phyloP scores from a whole-genome alignment of 1,140 invertebrate genomes.

The Tigriopus japonicus region DNA sequence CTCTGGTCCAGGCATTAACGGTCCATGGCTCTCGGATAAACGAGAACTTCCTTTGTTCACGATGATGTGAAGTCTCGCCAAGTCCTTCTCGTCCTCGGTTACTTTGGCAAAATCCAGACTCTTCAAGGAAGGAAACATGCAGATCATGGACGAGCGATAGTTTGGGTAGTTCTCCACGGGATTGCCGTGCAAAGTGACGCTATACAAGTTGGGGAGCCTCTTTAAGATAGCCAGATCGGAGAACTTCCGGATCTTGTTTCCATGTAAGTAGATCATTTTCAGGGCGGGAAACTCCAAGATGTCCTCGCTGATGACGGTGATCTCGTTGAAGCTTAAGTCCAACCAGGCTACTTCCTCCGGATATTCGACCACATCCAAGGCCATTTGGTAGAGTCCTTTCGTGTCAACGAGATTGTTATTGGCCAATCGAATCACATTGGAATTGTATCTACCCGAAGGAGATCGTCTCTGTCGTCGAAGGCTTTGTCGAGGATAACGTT shows the following conservation, averaged over 20 bases:
- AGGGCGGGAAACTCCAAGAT: constrained; percentile 20
- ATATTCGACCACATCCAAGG: constrained; percentile 1
- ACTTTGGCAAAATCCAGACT: constrained; percentile 22
- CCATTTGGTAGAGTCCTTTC: background rate
- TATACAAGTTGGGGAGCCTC: constrained; percentile 18
- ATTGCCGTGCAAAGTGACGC: constrained; percentile 22
- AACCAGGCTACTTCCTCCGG: constrained; percentile 18
- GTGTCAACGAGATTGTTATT: constrained; percentile 9
- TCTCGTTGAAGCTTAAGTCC: constrained; percentile 21
- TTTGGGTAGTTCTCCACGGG: constrained; percentile 20
- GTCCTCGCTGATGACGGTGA: constrained; percentile 18
- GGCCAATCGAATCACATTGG: constrained; percentile 9
- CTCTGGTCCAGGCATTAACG: too few species aligned
- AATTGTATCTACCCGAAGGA: constrained; percentile 10
- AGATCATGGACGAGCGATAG: constrained; percentile 19
- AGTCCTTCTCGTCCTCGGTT: constrained; percentile 19
- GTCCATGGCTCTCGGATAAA: too few species aligned
- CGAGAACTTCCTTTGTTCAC: background rate
- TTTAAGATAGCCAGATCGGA: constrained; percentile 15
- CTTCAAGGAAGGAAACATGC: constrained; percentile 17
- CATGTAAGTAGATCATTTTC: constrained; percentile 23
- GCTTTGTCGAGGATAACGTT: constrained; percentile 1
- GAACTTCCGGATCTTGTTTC: constrained; percentile 20
- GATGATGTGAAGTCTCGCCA: constrained; percentile 8
- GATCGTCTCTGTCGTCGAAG: constrained; percentile 1